Base-by-base conservation (phyloP, 2,113 vertebrate species). In the Colaptes auratus region DNA sequence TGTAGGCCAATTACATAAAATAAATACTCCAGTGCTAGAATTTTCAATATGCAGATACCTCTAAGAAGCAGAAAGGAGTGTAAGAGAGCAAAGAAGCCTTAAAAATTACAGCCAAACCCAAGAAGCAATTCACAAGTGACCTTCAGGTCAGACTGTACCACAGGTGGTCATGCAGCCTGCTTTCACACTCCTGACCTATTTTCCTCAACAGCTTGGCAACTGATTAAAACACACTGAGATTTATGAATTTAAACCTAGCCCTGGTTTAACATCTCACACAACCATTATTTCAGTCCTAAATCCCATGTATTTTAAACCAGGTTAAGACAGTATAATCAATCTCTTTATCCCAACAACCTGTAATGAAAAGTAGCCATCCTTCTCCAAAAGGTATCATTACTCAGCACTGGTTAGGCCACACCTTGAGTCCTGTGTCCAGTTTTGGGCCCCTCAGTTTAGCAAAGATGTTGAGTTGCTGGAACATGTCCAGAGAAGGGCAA, bases 91-190 rank as follows among this genome's bases (percentile, higher is more conserved):
- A 31, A 58, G 56, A 71, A 33, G 20, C 19, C 31, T 73, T 61
- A 67, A 82, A 78, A 58, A 77, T 27, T 55, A n/a, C 50, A 80
- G 21, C 10, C 39, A 55, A 76, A 27, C 28, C 33, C 36, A 44
- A 48, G 16, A 30, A 65, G 21, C 48, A 76, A 27, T 61, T 88
- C 64, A 44, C 16, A 31, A 55, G 58, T 7, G 7, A 39, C 21
- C 24, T 50, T 76, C 35, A 6, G 5, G 7, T 66, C 81, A 42
- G 21, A 42, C 0, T 30, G 59, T 10, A n/a, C 20, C 28, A 53
- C 14, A 23, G 0, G 0, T 7, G 15, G n/a, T 35, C 24, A 24
- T 2, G 14, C 0, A 0, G 44, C 12, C 5, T 12, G 18, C 12
- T 6, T 60, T 28, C 31, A 56, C 33, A 30, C 28, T 80, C 61